Conservation (phyloP, 2,797 vertebrate genomes). For the Cirrhinus molitorella region DNA sequence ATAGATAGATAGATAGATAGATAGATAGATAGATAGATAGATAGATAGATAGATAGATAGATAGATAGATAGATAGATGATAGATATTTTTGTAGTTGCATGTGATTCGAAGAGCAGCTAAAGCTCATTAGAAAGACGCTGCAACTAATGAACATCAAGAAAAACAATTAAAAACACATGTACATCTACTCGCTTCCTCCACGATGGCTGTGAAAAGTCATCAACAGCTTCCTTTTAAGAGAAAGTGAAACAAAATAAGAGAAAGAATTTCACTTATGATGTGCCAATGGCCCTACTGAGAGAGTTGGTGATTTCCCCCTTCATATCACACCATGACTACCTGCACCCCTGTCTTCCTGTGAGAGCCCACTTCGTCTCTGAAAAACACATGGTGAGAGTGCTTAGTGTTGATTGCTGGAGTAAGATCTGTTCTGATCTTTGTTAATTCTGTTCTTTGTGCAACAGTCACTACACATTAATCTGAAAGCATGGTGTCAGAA, state of each 20-base stretch:
- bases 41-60: not conserved
- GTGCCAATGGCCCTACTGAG: slow-evolving; percentile 80
- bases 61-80: not conserved
- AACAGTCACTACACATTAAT: not conserved
- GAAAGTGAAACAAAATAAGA: slow-evolving; percentile 72
- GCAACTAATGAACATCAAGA: slow-evolving; percentile 36
- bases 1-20: not conserved
- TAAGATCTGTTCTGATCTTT: slow-evolving; percentile 14
- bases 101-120: slow-evolving; percentile 7
- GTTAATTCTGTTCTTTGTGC: not conserved
- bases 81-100: not conserved
- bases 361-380: slow-evolving; percentile 73
- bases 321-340: slow-evolving; percentile 36
- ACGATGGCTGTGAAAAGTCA: slow-evolving; percentile 65
- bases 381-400: slow-evolving; percentile 19
- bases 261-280: slow-evolving; percentile 77
- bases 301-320: slow-evolving; percentile 75
- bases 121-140: slow-evolving; percentile 15
- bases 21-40: not conserved
- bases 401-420: slow-evolving; percentile 21
- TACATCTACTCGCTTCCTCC: slow-evolving; percentile 62
- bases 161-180: slow-evolving; percentile 56
- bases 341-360: slow-evolving; percentile 72
- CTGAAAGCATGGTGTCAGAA: not conserved
- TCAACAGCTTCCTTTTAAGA: slow-evolving; percentile 72